phyloP scores from a whole-genome alignment of 2,113 vertebrate genomes.

The Stegastes partitus region DNA sequence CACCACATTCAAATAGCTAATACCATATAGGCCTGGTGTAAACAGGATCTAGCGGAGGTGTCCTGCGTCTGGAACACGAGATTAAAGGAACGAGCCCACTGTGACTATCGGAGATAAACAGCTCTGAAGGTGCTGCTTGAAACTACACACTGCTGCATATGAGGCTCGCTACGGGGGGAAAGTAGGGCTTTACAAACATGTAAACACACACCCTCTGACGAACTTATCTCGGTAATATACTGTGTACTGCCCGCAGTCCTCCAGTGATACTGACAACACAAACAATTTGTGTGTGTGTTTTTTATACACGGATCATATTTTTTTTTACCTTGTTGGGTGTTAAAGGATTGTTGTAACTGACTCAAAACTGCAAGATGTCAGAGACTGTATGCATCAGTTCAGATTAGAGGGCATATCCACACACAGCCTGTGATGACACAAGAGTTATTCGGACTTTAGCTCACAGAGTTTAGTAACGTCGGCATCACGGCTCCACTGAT shows the following conservation, averaged over 20 bases:
- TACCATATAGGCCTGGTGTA: conserved; percentile 7
- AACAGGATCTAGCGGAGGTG: conserved; percentile 31
- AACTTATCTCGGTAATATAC: conserved; percentile 38
- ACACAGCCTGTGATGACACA: not conserved
- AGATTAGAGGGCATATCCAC: not conserved
- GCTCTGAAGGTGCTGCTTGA: conserved; percentile 51
- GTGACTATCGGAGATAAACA: conserved; percentile 68
- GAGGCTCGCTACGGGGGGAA: conserved; percentile 22
- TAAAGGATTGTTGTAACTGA: not conserved
- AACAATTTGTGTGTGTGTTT: not conserved
- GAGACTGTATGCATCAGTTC: not conserved
- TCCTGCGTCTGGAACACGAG: conserved; percentile 53
- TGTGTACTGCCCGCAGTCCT: conserved; percentile 16
- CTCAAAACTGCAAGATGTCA: not conserved
- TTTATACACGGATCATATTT: not conserved
- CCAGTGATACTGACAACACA: not conserved
- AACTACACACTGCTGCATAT: conserved; percentile 22
- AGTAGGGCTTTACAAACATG: conserved; percentile 39
- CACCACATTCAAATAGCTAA: conserved; percentile 21
- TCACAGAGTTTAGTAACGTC: no score
- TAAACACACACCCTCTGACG: conserved; percentile 59
- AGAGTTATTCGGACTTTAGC: not conserved
- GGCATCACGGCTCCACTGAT: no score
- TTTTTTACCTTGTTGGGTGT: not conserved
- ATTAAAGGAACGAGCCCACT: conserved; percentile 62